Evolutionary conservation across 1,140 invertebrate genomes (phyloP).

Genomic region (Zophobas atratus): DNA sequence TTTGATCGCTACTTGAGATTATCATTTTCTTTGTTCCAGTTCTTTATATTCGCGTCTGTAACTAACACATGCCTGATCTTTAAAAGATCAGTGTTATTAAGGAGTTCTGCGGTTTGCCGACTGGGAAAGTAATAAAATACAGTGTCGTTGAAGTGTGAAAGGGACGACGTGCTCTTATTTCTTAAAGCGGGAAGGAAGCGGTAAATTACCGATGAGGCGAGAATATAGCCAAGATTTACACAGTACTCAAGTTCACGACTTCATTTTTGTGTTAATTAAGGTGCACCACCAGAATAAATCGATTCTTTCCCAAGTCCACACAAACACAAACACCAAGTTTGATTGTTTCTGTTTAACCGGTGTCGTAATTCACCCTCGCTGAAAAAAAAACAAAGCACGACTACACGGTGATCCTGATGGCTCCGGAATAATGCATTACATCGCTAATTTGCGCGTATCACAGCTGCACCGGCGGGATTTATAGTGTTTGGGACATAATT

Average conservation of each 20-base stretch:
- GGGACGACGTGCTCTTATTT: slow-evolving; percentile 58
- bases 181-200: slow-evolving; percentile 56
- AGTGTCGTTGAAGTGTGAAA: slow-evolving; percentile 61
- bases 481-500: slow-evolving; percentile 33
- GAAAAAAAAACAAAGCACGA: neutral
- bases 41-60: slow-evolving; percentile 60
- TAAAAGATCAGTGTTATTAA: slow-evolving; percentile 62
- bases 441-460: slow-evolving; percentile 11
- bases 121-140: slow-evolving; percentile 60
- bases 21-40: slow-evolving; percentile 58
- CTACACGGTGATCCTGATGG: neutral
- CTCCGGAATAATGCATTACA: neutral
- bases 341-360: slow-evolving; percentile 28
- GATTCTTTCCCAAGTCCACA: slow-evolving; percentile 35
- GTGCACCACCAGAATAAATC: slow-evolving; percentile 42
- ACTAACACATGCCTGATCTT: slow-evolving; percentile 61
- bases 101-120: slow-evolving; percentile 49
- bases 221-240: slow-evolving; percentile 53
- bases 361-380: slow-evolving; percentile 4
- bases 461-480: slow-evolving; percentile 16
- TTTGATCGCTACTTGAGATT: slow-evolving; percentile 57
- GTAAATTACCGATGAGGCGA: slow-evolving; percentile 58
- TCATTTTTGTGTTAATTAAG: slow-evolving; percentile 43
- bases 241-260: slow-evolving; percentile 42
- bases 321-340: slow-evolving; percentile 35